phyloP scores from a whole-genome alignment of 2,113 vertebrate genomes.

The human (Homo sapiens) region GRCh38 chr2:208846501-208847000 shows the following conservation, averaged over 20 bases:
- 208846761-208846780: background rate
- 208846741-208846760: background rate
- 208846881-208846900: slow-evolving; percentile 91
- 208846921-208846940: slow-evolving; percentile 88
- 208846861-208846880: slow-evolving; percentile 89
- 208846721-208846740: background rate
- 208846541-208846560: background rate
- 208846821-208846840: background rate
- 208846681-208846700: background rate
- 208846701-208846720: background rate
- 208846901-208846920: slow-evolving; percentile 92
- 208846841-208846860: background rate
- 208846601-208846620: background rate
- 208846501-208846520: background rate
- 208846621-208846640: background rate
- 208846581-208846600: background rate
- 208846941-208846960: slow-evolving; percentile 91
- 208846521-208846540: background rate
- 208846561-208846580: background rate
- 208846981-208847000: slow-evolving; percentile 83
- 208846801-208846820: background rate
- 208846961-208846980: slow-evolving; percentile 91
- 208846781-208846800: fast-evolving
- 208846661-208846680: background rate
- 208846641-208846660: background rate